phyloP scores from a whole-genome alignment of 2,113 vertebrate species.

The Chionomys nivalis region DNA sequence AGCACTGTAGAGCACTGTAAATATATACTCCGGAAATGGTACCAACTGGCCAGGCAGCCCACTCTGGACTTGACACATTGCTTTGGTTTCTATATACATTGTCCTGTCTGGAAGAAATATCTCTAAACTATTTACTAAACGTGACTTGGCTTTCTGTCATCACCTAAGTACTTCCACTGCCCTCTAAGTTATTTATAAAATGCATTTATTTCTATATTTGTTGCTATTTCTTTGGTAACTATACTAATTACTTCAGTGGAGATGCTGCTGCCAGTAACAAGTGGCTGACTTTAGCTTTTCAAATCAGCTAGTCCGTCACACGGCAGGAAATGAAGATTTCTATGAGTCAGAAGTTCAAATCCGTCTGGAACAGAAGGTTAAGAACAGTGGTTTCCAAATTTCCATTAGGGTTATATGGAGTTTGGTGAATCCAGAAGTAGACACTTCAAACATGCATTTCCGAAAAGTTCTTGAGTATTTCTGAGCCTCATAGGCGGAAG shows the following conservation, averaged over 20 bases:
- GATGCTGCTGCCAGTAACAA: not conserved
- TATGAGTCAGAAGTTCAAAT: not conserved
- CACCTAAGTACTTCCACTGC: not conserved
- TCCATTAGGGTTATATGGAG: not conserved
- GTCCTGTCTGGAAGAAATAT: not conserved
- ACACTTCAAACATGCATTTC: not conserved
- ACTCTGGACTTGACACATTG: not conserved
- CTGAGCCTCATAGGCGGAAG: not conserved
- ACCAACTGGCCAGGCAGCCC: not conserved
- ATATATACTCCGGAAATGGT: not conserved
- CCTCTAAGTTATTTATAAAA: not conserved
- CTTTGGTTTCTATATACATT: not conserved
- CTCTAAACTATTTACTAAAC: not conserved
- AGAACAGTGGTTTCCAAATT: not conserved
- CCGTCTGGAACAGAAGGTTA: not conserved
- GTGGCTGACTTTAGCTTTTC: not conserved
- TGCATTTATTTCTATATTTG: not conserved
- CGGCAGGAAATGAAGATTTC: not conserved
- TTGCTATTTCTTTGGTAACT: slow-evolving; percentile 4
- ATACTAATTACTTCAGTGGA: not conserved
- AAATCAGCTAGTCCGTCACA: not conserved
- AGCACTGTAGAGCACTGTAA: not conserved
- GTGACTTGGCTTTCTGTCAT: not conserved
- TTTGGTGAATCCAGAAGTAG: not conserved
- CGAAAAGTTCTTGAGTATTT: not conserved